Conservation (phyloP, 2,113 vertebrate genomes). For the Trinectes maculatus region DNA sequence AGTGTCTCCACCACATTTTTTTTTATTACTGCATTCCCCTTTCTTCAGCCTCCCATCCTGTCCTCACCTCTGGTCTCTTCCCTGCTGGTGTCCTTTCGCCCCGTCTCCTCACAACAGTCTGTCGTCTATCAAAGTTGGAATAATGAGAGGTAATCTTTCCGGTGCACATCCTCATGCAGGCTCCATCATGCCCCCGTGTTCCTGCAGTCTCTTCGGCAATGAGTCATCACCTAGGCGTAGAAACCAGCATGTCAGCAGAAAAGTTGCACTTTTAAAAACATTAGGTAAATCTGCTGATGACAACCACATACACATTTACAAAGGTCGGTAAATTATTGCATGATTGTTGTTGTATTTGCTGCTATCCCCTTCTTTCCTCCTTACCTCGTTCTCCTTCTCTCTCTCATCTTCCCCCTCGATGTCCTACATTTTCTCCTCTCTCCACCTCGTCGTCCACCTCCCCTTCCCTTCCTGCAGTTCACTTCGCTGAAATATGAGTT, state of each 20-base stretch:
- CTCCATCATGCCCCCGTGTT: not conserved
- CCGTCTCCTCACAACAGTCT: slow-evolving; percentile 10
- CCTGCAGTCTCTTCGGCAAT: not conserved
- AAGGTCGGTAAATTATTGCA: not conserved
- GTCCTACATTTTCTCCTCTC: not conserved
- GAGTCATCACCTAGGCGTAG: not conserved
- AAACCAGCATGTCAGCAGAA: no score
- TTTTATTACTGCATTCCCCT: not conserved
- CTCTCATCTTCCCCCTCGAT: slow-evolving; percentile 3
- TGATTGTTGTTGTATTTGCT: not conserved
- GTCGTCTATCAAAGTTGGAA: slow-evolving; percentile 32
- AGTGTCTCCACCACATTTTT: not conserved
- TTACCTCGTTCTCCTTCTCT: slow-evolving; percentile 3
- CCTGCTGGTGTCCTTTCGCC: not conserved
- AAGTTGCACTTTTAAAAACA: no score
- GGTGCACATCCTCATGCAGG: not conserved
- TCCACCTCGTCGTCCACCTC: not conserved
- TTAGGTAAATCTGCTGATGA: not conserved
- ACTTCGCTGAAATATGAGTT: slow-evolving; percentile 43
- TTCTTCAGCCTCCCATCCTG: slow-evolving; percentile 7
- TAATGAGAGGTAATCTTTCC: slow-evolving; percentile 27
- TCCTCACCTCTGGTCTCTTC: slow-evolving; percentile 5
- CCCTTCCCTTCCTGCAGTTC: slow-evolving; percentile 27
- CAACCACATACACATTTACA: not conserved
- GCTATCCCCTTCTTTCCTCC: not conserved